phyloP scores from a whole-genome alignment of 2,888 invertebrate genomes.

The Scaptomyza polygonia region DNA sequence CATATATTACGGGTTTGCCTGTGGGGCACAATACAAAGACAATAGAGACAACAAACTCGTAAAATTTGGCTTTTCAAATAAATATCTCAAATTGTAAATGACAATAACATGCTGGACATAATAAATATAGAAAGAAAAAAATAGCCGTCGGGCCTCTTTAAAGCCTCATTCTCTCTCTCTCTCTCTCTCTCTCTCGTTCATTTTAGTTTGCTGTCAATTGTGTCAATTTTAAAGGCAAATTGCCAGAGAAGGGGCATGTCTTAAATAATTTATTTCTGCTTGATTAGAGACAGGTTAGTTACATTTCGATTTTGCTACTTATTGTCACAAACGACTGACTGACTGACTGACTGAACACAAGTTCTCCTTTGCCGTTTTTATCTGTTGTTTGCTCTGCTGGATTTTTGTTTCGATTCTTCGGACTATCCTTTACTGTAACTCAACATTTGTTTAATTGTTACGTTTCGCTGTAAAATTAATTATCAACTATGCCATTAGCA shows the following conservation, averaged over 20 bases:
- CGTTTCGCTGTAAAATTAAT: background rate
- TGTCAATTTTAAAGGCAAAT: slow-evolving; percentile 18
- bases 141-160: slow-evolving; percentile 1
- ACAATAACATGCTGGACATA: slow-evolving; percentile 22
- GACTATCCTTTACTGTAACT: background rate
- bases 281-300: slow-evolving; percentile 43
- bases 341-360: background rate
- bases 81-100: slow-evolving; percentile 36
- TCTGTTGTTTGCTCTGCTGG: background rate
- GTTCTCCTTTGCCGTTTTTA: background rate
- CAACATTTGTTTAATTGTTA: background rate
- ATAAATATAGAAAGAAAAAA: slow-evolving; percentile 17
- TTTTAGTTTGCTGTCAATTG: background rate
- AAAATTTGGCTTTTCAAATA: slow-evolving; percentile 43
- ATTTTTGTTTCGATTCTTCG: too few relatives aligned
- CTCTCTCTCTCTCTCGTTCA: too few relatives aligned
- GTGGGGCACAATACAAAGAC: background rate
- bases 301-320: background rate
- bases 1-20: slow-evolving; percentile 25
- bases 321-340: background rate
- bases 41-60: slow-evolving; percentile 6
- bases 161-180: background rate
- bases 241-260: slow-evolving; percentile 9
- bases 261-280: slow-evolving; percentile 51
- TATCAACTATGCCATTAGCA: background rate